Evolutionary conservation across 2,888 invertebrate species (phyloP).

Genomic region (Chaetogeoica ovagalla): DNA sequence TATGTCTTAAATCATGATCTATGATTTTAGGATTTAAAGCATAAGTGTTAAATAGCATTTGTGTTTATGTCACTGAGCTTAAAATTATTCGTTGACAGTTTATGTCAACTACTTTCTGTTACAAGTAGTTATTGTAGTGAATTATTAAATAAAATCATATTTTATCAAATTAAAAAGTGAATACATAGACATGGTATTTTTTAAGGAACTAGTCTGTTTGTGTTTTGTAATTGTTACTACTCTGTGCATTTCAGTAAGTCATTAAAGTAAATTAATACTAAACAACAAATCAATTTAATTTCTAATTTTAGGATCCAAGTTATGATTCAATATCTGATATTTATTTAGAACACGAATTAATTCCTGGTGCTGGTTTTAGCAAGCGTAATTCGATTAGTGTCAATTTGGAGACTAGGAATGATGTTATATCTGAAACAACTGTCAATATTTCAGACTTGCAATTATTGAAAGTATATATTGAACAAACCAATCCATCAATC

Average conservation of each 20-base stretch:
- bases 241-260: constrained; percentile 34
- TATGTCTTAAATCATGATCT: too few relatives aligned
- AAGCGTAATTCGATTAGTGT: constrained; percentile 24
- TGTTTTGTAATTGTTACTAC: not conserved
- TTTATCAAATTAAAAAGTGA: too few relatives aligned
- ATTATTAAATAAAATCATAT: too few relatives aligned
- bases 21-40: too few relatives aligned
- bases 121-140: too few relatives aligned
- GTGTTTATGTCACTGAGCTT: too few relatives aligned
- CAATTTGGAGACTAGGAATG: constrained; percentile 40
- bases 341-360: constrained; percentile 42
- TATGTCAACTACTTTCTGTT: too few relatives aligned
- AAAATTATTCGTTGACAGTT: too few relatives aligned
- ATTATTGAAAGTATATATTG: constrained; percentile 32
- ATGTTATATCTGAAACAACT: constrained; percentile 6
- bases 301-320: constrained; percentile 28
- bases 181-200: not conserved
- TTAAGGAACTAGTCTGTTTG: not conserved
- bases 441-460: constrained; percentile 28
- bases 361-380: constrained; percentile 34
- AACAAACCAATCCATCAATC: not conserved
- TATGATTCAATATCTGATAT: constrained; percentile 47
- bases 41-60: too few relatives aligned
- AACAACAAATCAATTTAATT: not conserved
- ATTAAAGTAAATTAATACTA: not conserved